Evolutionary conservation across 92 coral and sea anemone genomes (phyloP).

Genomic region (Siderastrea siderea): DNA sequence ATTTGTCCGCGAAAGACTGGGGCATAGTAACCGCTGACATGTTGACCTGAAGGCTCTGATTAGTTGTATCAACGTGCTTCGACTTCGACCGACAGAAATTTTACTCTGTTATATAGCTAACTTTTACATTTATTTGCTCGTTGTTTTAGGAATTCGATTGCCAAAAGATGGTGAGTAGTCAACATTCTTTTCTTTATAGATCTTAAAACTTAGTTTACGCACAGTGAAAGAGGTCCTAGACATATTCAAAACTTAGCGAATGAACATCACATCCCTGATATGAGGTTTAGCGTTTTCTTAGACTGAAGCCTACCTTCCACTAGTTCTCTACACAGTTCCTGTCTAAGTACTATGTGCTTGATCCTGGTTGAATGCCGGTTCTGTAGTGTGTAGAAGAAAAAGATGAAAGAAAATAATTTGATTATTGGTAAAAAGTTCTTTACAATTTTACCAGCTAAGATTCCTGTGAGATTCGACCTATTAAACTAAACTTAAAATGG

Average conservation of each 20-base stretch:
- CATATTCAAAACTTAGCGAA: not conserved
- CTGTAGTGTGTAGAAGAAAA: too few species aligned
- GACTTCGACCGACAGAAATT: not conserved
- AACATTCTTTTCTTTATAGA: too few species aligned
- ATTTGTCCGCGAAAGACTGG: not conserved
- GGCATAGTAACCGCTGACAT: conserved; percentile 2
- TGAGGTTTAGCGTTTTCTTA: too few species aligned
- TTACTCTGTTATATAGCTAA: not conserved
- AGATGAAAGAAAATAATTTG: too few species aligned
- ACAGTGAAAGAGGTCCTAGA: not conserved
- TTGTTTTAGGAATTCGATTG: not conserved
- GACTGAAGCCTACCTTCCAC: too few species aligned
- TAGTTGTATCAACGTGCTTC: conserved; percentile 10
- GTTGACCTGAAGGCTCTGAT: not conserved
- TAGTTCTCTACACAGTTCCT: too few species aligned
- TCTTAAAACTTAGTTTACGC: not conserved
- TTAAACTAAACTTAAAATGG: too few species aligned
- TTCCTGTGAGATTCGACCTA: too few species aligned
- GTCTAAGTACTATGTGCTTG: too few species aligned
- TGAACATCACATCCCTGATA: not conserved
- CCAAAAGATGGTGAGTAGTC: conserved; percentile 28
- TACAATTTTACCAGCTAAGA: too few species aligned
- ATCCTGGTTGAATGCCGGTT: too few species aligned
- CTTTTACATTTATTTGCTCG: not conserved
- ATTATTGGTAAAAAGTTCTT: too few species aligned